Percentiles rank a stretch among this genome's conserved stretches.
These are phyloP conservation scores for Formicarius rufipectus DNA, from an alignment of 2,113 vertebrate genomes.

Conservation along the genomic window DNA sequence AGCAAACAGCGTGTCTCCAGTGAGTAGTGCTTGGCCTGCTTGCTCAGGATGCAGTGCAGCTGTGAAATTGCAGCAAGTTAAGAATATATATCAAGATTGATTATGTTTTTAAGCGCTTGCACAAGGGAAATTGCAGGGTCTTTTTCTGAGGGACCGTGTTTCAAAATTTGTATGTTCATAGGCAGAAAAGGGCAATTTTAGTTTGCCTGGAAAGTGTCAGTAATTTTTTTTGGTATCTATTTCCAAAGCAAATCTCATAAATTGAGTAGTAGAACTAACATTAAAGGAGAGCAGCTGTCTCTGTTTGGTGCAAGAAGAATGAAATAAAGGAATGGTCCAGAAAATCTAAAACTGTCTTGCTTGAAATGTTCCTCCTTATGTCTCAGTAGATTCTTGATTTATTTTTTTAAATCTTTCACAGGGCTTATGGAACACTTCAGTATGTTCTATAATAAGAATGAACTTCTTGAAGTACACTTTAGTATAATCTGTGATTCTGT, in stretches of 20 bases:
- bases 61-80: conserved; percentile 4
- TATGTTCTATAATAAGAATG: neutral
- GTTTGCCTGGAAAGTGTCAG: neutral
- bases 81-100: neutral
- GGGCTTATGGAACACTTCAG: neutral
- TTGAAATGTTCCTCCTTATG: neutral
- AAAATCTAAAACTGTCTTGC: neutral
- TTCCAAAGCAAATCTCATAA: neutral
- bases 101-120: conserved; percentile 15
- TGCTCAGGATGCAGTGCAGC: neutral
- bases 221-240: neutral
- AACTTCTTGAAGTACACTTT: neutral
- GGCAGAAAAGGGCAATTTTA: neutral
- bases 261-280: neutral
- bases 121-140: neutral
- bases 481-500: neutral
- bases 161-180: neutral
- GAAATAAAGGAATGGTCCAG: neutral
- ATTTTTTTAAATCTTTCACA: neutral
- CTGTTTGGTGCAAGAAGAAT: neutral
- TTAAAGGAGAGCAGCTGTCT: neutral
- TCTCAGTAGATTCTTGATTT: neutral
- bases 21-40: conserved; percentile 64
- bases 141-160: neutral
- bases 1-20: conserved; percentile 68